Evolutionary conservation across 2,888 invertebrate species (phyloP).

Genomic region (Plagodis pulveraria): DNA sequence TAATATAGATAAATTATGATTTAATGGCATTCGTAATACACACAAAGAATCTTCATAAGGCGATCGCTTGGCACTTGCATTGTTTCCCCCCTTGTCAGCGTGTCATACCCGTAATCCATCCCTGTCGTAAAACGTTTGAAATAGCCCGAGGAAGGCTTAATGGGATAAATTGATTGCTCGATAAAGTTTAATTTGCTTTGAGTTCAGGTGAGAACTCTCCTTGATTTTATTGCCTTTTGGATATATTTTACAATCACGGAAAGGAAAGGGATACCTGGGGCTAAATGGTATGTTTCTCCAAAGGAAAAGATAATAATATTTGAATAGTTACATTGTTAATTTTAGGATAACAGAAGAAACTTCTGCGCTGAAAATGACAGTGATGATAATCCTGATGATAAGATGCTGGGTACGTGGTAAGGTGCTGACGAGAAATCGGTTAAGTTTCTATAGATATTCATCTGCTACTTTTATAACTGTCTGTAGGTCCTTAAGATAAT

Average conservation of each 20-base stretch:
- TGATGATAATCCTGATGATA: no score
- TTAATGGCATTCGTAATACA: no score
- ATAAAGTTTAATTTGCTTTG: constrained; percentile 38
- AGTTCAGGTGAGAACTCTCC: constrained; percentile 30
- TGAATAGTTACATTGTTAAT: background rate
- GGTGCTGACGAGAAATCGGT: no score
- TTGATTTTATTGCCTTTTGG: constrained; percentile 26
- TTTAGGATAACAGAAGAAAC: background rate
- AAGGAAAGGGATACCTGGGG: constrained; percentile 17
- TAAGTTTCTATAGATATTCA: no score
- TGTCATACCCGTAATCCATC: constrained; percentile 8
- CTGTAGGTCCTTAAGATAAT: no score
- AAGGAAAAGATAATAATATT: background rate
- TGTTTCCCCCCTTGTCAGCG: background rate
- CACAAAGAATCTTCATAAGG: no score
- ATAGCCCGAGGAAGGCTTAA: constrained; percentile 34
- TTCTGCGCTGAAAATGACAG: background rate
- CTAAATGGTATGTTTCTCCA: background rate
- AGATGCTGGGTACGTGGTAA: no score
- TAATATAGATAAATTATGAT: no score
- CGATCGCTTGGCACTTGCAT: background rate
- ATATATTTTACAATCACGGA: constrained; percentile 21
- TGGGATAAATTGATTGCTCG: constrained; percentile 39
- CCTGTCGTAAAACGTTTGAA: constrained; percentile 28
- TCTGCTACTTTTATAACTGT: no score